These are phyloP conservation scores for Grantiella picta DNA, from an alignment of 2,113 vertebrate species.

Conservation along the genomic window DNA sequence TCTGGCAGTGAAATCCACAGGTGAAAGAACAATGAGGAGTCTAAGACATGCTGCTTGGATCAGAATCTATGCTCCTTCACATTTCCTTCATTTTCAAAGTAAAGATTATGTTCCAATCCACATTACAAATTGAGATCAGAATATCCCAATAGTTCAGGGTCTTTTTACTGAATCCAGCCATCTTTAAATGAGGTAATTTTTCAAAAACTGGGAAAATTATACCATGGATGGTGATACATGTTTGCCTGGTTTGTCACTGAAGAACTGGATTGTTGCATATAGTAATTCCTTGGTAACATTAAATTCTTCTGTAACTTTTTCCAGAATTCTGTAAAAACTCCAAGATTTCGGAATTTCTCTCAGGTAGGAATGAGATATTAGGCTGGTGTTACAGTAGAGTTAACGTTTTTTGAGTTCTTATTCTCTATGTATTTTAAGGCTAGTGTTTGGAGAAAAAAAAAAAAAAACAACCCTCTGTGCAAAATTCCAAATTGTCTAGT, in stretches of 20 bases:
- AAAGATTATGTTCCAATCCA: not conserved
- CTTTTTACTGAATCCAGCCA: not conserved
- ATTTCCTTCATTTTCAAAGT: not conserved
- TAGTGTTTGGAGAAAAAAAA: not conserved
- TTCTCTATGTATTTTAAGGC: not conserved
- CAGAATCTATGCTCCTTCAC: not conserved
- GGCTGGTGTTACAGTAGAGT: not conserved
- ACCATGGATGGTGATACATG: not conserved
- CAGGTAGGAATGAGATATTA: rapidly evolving
- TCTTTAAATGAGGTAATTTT: not conserved
- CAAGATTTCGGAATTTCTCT: not conserved
- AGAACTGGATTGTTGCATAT: not conserved
- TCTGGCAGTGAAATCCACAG: not conserved
- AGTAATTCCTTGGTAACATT: not conserved
- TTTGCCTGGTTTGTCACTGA: not conserved
- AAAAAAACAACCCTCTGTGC: not conserved
- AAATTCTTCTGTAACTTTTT: not conserved
- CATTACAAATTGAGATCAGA: not conserved
- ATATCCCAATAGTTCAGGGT: not conserved
- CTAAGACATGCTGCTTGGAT: not conserved
- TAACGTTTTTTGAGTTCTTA: not conserved
- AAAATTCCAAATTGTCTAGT: not conserved
- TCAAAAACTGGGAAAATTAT: not conserved
- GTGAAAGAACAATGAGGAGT: not conserved
- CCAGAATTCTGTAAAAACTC: not conserved